phyloP scores from a whole-genome alignment of 2,113 vertebrate genomes.

The Cyprinodon tularosa region DNA sequence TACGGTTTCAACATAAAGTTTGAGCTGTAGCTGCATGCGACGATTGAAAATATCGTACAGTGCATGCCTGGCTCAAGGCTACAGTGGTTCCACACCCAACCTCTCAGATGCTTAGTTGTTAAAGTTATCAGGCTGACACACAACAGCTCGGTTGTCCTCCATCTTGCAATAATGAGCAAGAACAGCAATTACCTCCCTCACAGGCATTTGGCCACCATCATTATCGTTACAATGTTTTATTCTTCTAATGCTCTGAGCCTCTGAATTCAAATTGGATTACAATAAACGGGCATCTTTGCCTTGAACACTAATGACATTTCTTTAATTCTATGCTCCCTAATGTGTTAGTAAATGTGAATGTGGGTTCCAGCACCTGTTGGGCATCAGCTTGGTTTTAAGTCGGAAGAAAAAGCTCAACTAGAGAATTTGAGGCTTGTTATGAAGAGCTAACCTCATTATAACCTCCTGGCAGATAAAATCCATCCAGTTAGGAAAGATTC shows the following conservation, averaged over 20 bases:
- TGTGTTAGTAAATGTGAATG: not conserved
- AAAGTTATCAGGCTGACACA: conserved; percentile 1
- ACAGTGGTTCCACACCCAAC: not conserved
- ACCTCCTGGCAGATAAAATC: not conserved
- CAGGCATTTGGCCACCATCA: not conserved
- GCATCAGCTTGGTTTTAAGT: not conserved
- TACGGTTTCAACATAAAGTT: too few species aligned
- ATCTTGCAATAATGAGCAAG: not conserved
- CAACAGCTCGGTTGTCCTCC: not conserved
- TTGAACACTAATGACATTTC: not conserved
- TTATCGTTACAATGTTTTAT: not conserved
- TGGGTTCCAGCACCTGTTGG: not conserved
- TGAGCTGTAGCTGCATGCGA: too few species aligned
- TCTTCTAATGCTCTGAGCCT: not conserved
- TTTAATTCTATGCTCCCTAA: not conserved
- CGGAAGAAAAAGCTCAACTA: not conserved
- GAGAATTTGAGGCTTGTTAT: not conserved
- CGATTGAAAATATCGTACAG: too few species aligned
- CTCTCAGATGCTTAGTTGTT: not conserved
- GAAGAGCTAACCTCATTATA: not conserved
- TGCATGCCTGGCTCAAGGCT: too few species aligned
- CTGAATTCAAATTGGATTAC: not conserved
- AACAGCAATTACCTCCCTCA: not conserved
- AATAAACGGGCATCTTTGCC: not conserved
- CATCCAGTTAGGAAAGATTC: not conserved